Percentiles rank a stretch among this genome's conserved stretches.
Evolutionary conservation across 2,797 vertebrate species (phyloP).

Genomic region (Sphaeramia orbicularis): DNA sequence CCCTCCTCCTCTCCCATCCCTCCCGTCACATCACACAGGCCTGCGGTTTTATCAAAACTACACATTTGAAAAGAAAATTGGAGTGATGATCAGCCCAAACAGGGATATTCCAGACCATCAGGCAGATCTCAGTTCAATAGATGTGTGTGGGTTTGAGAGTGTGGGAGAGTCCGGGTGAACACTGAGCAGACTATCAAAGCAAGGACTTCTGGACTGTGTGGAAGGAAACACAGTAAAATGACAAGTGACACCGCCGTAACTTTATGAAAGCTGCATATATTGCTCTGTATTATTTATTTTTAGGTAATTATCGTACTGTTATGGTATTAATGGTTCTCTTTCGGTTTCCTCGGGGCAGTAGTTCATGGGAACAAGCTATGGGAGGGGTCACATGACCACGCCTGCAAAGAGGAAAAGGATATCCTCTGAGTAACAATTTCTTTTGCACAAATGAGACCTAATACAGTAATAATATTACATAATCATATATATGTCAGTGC

Average conservation of each 20-base stretch:
- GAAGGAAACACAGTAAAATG: conserved; percentile 36
- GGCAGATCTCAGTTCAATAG: conserved; percentile 69
- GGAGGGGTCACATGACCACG: conserved; percentile 28
- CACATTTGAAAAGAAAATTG: conserved; percentile 75
- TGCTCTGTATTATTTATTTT: conserved; percentile 20
- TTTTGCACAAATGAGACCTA: conserved; percentile 28
- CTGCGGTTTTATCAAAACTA: conserved; percentile 79
- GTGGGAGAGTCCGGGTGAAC: conserved; percentile 52
- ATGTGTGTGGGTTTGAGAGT: conserved; percentile 57
- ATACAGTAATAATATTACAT: neutral
- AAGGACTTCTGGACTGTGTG: conserved; percentile 35
- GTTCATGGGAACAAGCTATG: conserved; percentile 33
- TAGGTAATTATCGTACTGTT: conserved; percentile 2
- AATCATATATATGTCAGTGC: too few species aligned
- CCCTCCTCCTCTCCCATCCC: conserved; percentile 26
- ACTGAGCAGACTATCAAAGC: conserved; percentile 45
- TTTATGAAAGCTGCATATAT: conserved; percentile 3
- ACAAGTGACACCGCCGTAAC: conserved; percentile 28
- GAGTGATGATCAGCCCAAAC: conserved; percentile 64
- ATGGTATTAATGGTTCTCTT: neutral
- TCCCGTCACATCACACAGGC: conserved; percentile 59
- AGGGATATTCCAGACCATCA: conserved; percentile 76
- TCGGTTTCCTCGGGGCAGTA: conserved; percentile 16
- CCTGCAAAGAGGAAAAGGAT: conserved; percentile 23
- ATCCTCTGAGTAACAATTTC: conserved; percentile 30